A percentile compares a stretch with the other conserved stretches of the same genome.
phyloP scores from a whole-genome alignment of 2,888 invertebrate species.

The Pteria penguin region DNA sequence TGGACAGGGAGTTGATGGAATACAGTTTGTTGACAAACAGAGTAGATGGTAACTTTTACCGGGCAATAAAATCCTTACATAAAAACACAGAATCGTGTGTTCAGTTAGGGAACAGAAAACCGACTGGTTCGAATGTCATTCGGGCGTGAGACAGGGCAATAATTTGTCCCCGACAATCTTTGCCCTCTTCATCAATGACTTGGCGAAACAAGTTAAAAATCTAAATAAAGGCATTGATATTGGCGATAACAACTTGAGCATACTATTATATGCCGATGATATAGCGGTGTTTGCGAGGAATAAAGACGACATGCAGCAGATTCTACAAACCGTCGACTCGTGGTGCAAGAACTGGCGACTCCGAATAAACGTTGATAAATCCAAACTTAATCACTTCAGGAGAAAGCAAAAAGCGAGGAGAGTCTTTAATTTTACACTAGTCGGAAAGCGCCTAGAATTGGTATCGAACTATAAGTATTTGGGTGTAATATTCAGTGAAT shows the following conservation, averaged over 20 bases:
- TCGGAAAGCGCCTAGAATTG: neutral
- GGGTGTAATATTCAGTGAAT: neutral
- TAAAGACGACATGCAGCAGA: neutral
- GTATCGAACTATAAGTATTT: neutral
- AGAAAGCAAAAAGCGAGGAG: neutral
- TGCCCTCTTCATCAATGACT: neutral
- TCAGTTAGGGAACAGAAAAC: neutral
- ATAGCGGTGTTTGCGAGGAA: neutral
- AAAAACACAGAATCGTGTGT: neutral
- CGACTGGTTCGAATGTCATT: neutral
- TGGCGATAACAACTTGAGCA: neutral
- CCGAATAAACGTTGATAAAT: neutral
- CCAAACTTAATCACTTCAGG: neutral
- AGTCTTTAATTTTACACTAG: neutral
- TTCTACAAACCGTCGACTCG: neutral
- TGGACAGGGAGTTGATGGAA: neutral
- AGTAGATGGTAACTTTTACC: neutral
- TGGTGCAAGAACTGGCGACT: neutral
- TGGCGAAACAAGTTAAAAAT: neutral
- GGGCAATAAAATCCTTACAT: neutral
- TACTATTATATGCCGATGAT: neutral
- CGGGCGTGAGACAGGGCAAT: neutral
- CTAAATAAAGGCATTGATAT: neutral
- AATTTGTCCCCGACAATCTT: neutral
- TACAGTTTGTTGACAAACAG: neutral